A percentile compares a stretch with the other conserved stretches of the same genome.
phyloP scores from a whole-genome alignment of 2,113 vertebrate genomes.

The Nothobranchius kuhntae region DNA sequence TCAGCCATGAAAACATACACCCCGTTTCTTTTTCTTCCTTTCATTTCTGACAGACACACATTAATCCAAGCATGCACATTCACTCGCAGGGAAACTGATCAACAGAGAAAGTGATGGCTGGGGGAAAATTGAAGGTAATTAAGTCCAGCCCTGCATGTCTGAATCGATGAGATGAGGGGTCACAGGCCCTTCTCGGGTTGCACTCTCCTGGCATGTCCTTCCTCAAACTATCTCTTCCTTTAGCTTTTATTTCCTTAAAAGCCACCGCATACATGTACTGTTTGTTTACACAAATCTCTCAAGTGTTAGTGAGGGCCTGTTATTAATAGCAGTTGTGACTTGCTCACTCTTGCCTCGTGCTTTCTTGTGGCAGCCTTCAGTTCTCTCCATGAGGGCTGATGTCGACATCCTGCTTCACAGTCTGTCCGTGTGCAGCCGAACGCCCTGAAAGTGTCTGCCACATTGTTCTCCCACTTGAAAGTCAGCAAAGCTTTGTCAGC shows the following conservation, averaged over 20 bases:
- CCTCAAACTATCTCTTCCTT: conserved; percentile 12
- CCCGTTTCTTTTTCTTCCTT: conserved; percentile 33
- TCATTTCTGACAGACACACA: conserved; percentile 30
- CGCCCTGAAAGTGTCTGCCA: conserved; percentile 75
- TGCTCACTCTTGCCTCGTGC: conserved; percentile 24
- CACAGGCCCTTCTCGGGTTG: conserved; percentile 73
- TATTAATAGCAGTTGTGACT: conserved; percentile 19
- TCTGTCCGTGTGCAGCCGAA: conserved; percentile 70
- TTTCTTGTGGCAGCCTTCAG: conserved; percentile 36
- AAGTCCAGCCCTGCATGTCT: conserved; percentile 78
- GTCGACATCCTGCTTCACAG: conserved; percentile 77
- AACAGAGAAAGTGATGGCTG: conserved; percentile 74
- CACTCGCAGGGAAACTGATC: conserved; percentile 73
- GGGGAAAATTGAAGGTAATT: conserved; percentile 74
- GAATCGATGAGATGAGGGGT: conserved; percentile 77
- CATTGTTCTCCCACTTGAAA: conserved; percentile 79
- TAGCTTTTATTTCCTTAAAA: not conserved
- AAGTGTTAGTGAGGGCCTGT: conserved; percentile 5
- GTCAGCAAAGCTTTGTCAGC: conserved; percentile 76
- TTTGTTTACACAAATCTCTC: not conserved
- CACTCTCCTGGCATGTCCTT: conserved; percentile 49
- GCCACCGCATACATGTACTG: not conserved
- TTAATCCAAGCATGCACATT: conserved; percentile 29
- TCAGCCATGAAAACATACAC: conserved; percentile 79
- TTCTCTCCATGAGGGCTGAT: conserved; percentile 60